Percentiles rank a stretch among this genome's conserved stretches.
Conservation (phyloP, 2,113 vertebrate species). For the Nanorana parkeri region DNA sequence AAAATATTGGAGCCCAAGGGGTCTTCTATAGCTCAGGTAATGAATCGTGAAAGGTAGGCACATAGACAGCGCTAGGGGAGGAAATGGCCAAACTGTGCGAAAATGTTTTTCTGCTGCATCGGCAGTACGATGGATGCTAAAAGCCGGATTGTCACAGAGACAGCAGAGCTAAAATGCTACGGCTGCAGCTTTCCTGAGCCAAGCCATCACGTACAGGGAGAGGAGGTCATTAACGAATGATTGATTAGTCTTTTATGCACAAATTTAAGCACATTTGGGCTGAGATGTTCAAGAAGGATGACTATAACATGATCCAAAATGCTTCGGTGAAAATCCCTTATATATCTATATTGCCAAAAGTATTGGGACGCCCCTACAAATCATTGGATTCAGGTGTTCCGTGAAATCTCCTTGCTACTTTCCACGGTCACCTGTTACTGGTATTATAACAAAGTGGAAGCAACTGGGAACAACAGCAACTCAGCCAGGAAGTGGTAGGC, state of each 20-base stretch:
- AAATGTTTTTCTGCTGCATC: conserved; percentile 16
- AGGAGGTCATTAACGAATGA: conserved; percentile 41
- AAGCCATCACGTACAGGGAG: conserved; percentile 14
- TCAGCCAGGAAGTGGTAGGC: too few species aligned
- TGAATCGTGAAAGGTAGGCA: neutral
- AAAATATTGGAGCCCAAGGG: too few species aligned
- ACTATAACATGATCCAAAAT: too few species aligned
- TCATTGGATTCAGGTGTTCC: too few species aligned
- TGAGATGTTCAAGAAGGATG: too few species aligned
- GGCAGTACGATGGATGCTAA: conserved; percentile 38
- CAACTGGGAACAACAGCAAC: too few species aligned
- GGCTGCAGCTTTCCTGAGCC: conserved; percentile 6
- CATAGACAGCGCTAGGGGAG: neutral
- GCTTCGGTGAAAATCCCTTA: too few species aligned
- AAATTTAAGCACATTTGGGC: conserved; percentile 7
- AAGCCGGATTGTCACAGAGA: conserved; percentile 5
- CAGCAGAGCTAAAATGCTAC: conserved; percentile 32
- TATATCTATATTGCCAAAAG: too few species aligned
- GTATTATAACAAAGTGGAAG: too few species aligned
- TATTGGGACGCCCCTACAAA: too few species aligned
- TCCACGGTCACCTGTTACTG: too few species aligned
- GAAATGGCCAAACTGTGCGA: conserved; percentile 21
- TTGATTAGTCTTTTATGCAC: conserved; percentile 40
- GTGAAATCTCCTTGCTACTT: too few species aligned
- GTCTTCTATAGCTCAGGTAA: conserved; percentile 8